These are phyloP conservation scores for Ctenopoma multispine DNA, from an alignment of 2,797 vertebrate species.

Conservation along the genomic window DNA sequence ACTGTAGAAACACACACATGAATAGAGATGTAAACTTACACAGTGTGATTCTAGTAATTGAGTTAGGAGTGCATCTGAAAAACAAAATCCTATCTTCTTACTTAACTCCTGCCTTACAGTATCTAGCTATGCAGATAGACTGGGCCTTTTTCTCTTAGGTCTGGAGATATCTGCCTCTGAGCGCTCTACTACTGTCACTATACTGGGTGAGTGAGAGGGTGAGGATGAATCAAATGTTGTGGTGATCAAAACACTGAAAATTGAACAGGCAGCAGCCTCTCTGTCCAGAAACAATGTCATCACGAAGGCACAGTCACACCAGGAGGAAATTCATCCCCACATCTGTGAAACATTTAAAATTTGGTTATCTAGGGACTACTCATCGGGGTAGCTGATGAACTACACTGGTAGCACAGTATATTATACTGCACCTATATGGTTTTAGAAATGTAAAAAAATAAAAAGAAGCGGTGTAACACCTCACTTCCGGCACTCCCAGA, in stretches of 20 bases:
- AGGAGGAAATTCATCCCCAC: background rate
- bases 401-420: too few relatives aligned
- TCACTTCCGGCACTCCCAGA: conserved; percentile 53
- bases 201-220: too few relatives aligned
- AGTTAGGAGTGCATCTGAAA: background rate
- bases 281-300: background rate
- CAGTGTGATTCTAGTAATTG: background rate
- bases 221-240: too few relatives aligned
- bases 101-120: too few relatives aligned
- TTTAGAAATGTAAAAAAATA: conserved; percentile 33
- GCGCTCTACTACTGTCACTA: background rate
- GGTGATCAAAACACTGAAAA: background rate
- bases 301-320: background rate
- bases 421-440: background rate
- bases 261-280: background rate
- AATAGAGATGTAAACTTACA: background rate
- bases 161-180: background rate
- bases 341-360: too few relatives aligned
- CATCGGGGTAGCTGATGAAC: too few relatives aligned
- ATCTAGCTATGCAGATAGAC: background rate
- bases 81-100: background rate
- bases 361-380: too few relatives aligned
- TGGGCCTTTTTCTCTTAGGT: background rate
- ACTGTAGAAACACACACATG: conserved; percentile 5
- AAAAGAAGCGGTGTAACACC: conserved; percentile 18